Evolutionary conservation across 1,140 invertebrate genomes (phyloP), one percentile per base, ranked within the genome.

Genomic region (Drosophila bocki): DNA sequence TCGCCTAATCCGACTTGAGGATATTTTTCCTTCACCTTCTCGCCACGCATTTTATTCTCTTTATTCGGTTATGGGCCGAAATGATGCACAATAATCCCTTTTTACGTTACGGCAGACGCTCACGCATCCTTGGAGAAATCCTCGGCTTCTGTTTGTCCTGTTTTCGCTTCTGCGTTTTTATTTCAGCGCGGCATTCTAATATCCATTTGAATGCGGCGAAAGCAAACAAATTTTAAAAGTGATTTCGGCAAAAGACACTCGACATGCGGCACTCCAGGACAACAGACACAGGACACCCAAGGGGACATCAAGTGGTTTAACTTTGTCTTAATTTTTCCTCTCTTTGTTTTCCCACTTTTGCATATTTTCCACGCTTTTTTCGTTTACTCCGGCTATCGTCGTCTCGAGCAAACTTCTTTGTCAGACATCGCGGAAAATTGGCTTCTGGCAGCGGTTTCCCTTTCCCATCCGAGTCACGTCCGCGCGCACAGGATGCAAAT

Each of bases 41-140:
- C 22, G 53, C 19, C 5, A 75, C 53, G 17, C 26, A 56, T 56
- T 58, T 59, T 57, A 56, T 56, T 56, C 53, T 62, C 44, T 41
- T 44, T 56, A 26, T 39, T 56, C 35, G 22, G 17, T 29, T 39
- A 51, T 35, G 53, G 41, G 54, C 58, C 48, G 48, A 60, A 62
- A 63, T 70, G 69, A 78, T 69, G 61, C 82, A 88, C 84, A 87
- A 88, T 87, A 87, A 87, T 87, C 84, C 84, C 80, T 65, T 87
- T 87, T 87, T 80, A 76, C 54, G 79, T 74, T 76, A 64, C 68
- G 75, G 70, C 64, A 51, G 60, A 62, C 71, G 50, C 50, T 63
- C 60, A 48, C 71, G 56, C 70, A 44, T 69, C 70, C 77, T 76
- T 78, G 54, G 62, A 67, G 70, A 74, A 72, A 74, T 74, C 70